Conservation (phyloP, 2,797 vertebrate species). For the Perdix hodgsoniae region DNA sequence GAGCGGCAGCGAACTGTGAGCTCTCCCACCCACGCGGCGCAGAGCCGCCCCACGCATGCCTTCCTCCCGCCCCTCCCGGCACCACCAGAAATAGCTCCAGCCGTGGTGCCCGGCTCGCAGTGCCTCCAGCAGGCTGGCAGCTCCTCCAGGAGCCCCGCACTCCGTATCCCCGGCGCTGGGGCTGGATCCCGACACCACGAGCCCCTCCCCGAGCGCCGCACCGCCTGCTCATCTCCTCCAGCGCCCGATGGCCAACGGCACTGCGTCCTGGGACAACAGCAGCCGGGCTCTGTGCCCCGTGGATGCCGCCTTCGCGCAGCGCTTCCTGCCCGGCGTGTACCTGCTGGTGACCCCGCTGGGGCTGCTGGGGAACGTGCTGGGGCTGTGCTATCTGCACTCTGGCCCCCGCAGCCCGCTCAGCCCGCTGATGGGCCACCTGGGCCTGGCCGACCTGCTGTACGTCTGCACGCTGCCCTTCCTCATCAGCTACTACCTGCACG, state of each 20-base stretch:
- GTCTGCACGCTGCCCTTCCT: slow-evolving; percentile 85
- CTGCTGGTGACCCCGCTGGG: slow-evolving; percentile 79
- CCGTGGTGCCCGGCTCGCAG: not conserved
- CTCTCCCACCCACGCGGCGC: not conserved
- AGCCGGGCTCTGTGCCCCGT: slow-evolving; percentile 8
- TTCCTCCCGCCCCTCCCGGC: not conserved
- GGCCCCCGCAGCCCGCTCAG: slow-evolving; percentile 75
- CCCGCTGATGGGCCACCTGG: slow-evolving; percentile 84
- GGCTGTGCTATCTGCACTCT: slow-evolving; percentile 77
- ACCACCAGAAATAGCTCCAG: not conserved
- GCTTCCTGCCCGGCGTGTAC: slow-evolving; percentile 80
- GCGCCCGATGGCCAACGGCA: not conserved
- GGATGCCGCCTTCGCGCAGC: slow-evolving; percentile 73
- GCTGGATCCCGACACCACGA: not conserved
- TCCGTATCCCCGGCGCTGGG: rapidly evolving
- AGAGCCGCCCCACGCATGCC: not conserved
- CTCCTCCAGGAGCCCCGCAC: rapidly evolving
- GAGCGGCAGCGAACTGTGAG: not conserved
- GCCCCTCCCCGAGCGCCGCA: not conserved
- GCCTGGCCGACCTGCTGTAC: slow-evolving; percentile 85
- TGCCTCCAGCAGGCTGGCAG: not conserved
- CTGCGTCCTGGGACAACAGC: not conserved
- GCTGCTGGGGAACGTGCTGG: slow-evolving; percentile 79
- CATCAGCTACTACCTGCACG: slow-evolving; percentile 80
- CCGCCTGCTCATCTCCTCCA: not conserved